These are phyloP conservation scores for Sebastes diaconus DNA, from an alignment of 2,797 vertebrate species.

Conservation along the genomic window DNA sequence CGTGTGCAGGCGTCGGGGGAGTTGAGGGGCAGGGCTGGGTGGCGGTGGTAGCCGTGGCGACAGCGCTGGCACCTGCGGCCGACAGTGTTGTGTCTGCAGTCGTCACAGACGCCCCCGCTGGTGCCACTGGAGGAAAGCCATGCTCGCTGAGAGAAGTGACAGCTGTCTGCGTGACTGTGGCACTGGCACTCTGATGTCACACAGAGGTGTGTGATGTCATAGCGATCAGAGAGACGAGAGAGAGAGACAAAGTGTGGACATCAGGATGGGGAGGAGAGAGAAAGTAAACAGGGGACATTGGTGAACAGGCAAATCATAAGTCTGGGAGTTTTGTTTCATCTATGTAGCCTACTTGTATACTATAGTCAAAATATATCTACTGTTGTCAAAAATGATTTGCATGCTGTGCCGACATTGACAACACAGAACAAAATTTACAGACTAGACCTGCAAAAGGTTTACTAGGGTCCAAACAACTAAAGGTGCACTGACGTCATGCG, in stretches of 20 bases:
- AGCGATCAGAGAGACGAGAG: background rate
- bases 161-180: slow-evolving; percentile 86
- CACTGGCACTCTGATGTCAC: slow-evolving; percentile 86
- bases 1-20: slow-evolving; percentile 86
- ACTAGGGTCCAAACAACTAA: background rate
- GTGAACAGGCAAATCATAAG: background rate
- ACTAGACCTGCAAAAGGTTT: background rate
- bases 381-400: background rate
- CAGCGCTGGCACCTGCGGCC: slow-evolving; percentile 90
- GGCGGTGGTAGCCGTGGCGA: slow-evolving; percentile 84
- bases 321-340: background rate
- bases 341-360: background rate
- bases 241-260: background rate
- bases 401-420: background rate
- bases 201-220: background rate
- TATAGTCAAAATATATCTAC: background rate
- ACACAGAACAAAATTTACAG: background rate
- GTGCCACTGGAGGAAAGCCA: slow-evolving; percentile 85
- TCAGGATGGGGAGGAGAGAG: background rate
- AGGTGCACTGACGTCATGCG: background rate
- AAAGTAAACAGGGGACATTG: background rate
- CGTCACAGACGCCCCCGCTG: slow-evolving; percentile 86
- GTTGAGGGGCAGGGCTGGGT: slow-evolving; percentile 75
- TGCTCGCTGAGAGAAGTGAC: slow-evolving; percentile 84
- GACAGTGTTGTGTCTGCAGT: slow-evolving; percentile 87